Evolutionary conservation across 2,797 vertebrate genomes (phyloP), one percentile per base, ranked within the genome.

Genomic region (Pseudomugil gertrudae): DNA sequence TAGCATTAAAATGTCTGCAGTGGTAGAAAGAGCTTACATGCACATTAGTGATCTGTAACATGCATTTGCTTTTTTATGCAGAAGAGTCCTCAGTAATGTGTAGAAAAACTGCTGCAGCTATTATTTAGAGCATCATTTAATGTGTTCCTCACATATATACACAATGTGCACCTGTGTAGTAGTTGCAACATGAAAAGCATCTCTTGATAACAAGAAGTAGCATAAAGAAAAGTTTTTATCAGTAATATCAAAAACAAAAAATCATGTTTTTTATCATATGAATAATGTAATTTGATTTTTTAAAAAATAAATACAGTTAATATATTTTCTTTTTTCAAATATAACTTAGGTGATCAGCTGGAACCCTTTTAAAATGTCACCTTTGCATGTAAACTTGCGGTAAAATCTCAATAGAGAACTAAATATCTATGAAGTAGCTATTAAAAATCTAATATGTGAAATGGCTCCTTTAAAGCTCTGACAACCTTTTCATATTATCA

Each of bases 11-110:
- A 32, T 1, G 27, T 26, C 33, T 32, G 52, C 32, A 4, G 38
- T 65, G 38, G 76, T 83, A 63, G 61, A 50, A 64, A 58, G 50
- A 23, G 17, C 56, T 66, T 66, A 66, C 3, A 6, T 38, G 54
- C 55, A 61, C 57, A 38, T 35, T 15, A 50, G 63, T 29, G 7
- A 63, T 64, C n/a, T 4, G 50, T 78, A 35, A 47, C 70, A 81
- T 33, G 58, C 26, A 30, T 30, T 27, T 45, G 17, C n/a, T 45
- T 45, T 45, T n/a, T 2, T 21, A 45, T 40, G 36, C 36, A 40
- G 36, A 40, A 40, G 14, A 36, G n/a, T 3, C 36, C 3, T 40
- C 15, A 40, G 36, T 40, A 17, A 40, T 17, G 14, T 15, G 14
- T 17, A 40, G 4, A 40, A 17, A 17, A 4, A 40, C 15, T 17